Evolutionary conservation across 2,797 vertebrate species (phyloP).

Genomic region (Sorex maritimensis): DNA sequence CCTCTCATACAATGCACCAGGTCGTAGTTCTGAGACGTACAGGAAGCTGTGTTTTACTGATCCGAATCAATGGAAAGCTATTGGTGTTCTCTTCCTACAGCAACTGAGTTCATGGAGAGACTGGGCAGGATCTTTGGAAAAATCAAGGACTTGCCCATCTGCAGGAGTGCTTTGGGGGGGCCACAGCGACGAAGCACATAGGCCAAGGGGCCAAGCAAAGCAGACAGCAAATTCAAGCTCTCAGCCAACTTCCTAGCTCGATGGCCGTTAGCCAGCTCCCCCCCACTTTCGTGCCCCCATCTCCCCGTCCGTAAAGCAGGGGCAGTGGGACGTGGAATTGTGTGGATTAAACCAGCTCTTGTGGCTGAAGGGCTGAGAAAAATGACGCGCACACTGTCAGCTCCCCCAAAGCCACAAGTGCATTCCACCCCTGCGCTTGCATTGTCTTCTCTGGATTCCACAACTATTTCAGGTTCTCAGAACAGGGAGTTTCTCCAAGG

Average conservation of each 20-base stretch:
- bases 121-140: background rate
- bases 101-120: constrained; percentile 31
- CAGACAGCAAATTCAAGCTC: background rate
- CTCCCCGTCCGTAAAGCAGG: background rate
- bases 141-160: background rate
- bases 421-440: background rate
- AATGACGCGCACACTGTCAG: background rate
- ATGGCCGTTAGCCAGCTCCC: background rate
- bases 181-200: background rate
- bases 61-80: background rate
- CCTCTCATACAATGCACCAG: background rate
- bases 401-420: background rate
- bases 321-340: background rate
- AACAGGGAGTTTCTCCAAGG: constrained; percentile 46
- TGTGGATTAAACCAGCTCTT: background rate
- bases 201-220: background rate
- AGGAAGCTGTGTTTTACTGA: constrained; percentile 33
- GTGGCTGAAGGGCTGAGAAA: constrained; percentile 2
- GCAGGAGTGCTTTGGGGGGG: background rate
- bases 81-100: background rate
- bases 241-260: background rate
- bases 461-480: constrained; percentile 22
- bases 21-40: background rate
- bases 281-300: background rate
- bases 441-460: constrained; percentile 49